These are phyloP conservation scores for Oncopodura yosiiana DNA, from an alignment of 1,140 invertebrate species.

Conservation along the genomic window DNA sequence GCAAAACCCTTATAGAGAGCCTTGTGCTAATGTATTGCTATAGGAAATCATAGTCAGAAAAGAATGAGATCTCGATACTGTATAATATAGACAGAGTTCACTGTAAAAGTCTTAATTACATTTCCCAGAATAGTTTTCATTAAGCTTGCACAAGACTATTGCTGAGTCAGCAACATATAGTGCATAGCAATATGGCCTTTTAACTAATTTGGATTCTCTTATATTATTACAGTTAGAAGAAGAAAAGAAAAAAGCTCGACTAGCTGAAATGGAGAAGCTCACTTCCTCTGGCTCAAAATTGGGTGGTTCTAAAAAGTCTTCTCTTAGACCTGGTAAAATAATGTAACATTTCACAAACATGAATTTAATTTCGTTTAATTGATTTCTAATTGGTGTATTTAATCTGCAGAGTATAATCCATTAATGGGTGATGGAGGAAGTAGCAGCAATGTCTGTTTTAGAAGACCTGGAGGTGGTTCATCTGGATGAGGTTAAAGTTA, in stretches of 20 bases:
- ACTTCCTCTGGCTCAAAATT: not conserved
- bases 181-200: not conserved
- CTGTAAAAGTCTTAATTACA: too few relatives aligned
- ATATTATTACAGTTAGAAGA: slow-evolving; percentile 17
- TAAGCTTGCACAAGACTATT: too few relatives aligned
- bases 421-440: slow-evolving; percentile 9
- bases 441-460: slow-evolving; percentile 11
- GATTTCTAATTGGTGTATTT: not conserved
- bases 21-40: too few relatives aligned
- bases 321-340: slow-evolving; percentile 12
- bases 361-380: not conserved
- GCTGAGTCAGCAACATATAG: not conserved
- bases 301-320: not conserved
- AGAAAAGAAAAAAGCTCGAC: slow-evolving; percentile 12
- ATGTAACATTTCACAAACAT: not conserved
- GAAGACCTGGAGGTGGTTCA: slow-evolving; percentile 13
- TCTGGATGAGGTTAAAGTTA: slow-evolving; percentile 21
- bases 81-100: too few relatives aligned
- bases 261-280: slow-evolving; percentile 12
- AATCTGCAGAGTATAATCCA: slow-evolving; percentile 19
- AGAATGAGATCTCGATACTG: too few relatives aligned
- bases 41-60: too few relatives aligned
- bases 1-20: too few relatives aligned
- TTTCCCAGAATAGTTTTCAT: too few relatives aligned
- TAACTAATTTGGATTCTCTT: not conserved